Conservation (phyloP, 2,888 invertebrate species). For the Sarcophaga rosellei region DNA sequence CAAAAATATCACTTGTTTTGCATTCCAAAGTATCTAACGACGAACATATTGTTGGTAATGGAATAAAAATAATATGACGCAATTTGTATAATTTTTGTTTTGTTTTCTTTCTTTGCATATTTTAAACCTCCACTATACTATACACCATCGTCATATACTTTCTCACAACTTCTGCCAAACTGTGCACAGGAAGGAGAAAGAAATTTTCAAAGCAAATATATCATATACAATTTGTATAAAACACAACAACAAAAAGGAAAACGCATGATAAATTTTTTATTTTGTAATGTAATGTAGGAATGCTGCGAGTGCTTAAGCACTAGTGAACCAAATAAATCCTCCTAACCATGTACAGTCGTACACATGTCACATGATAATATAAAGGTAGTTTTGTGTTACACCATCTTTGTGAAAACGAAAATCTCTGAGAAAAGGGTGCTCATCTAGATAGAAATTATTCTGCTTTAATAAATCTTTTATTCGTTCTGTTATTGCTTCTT, state of each 20-base stretch:
- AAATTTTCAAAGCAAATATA: neutral
- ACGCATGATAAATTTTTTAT: neutral
- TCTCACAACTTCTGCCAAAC: too few relatives aligned
- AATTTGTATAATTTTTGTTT: neutral
- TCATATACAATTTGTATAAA: neutral
- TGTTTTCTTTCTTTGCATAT: neutral
- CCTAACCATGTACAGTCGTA: too few relatives aligned
- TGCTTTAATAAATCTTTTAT: too few relatives aligned
- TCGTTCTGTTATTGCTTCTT: too few relatives aligned
- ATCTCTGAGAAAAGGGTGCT: too few relatives aligned
- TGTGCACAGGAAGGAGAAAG: too few relatives aligned
- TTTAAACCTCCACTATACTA: neutral
- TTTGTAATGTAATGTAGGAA: neutral
- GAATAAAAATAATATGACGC: constrained; percentile 10
- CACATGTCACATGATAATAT: too few relatives aligned
- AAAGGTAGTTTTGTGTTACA: too few relatives aligned
- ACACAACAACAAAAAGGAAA: neutral
- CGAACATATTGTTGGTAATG: constrained; percentile 5
- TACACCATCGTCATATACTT: neutral
- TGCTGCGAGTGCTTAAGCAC: neutral
- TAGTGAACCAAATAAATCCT: neutral
- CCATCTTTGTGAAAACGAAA: too few relatives aligned
- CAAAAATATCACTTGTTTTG: too few relatives aligned
- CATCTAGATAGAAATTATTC: too few relatives aligned
- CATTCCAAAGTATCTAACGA: too few relatives aligned